These are phyloP conservation scores for Cherax destructor DNA, from an alignment of 1,140 invertebrate species.

Conservation along the genomic window DNA sequence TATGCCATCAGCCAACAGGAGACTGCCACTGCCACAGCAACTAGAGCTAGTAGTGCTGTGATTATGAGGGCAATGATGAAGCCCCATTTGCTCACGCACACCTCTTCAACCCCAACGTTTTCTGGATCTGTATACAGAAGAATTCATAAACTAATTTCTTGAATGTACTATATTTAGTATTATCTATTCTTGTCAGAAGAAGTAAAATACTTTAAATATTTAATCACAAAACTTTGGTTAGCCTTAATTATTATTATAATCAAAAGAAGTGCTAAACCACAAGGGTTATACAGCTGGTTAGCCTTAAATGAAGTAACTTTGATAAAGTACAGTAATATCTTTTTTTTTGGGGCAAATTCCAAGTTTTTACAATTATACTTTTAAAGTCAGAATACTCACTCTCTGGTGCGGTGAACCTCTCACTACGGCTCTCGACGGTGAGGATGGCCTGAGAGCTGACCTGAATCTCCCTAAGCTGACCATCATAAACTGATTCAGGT, in stretches of 20 bases:
- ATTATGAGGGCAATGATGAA: conserved; percentile 94
- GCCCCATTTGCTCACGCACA: conserved; percentile 94
- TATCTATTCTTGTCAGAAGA: not conserved
- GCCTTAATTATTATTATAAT: too few species aligned
- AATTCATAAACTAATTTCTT: not conserved
- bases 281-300: too few species aligned
- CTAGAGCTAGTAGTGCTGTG: conserved; percentile 91
- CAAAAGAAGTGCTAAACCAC: too few species aligned
- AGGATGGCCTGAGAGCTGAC: conserved; percentile 94
- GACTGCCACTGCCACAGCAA: conserved; percentile 94
- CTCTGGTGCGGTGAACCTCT: conserved; percentile 81
- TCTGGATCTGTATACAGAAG: not conserved
- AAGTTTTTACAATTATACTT: too few species aligned
- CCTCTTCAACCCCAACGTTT: conserved; percentile 80
- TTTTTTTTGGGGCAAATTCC: too few species aligned
- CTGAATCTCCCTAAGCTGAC: conserved; percentile 91
- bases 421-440: conserved; percentile 89
- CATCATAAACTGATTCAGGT: conserved; percentile 79
- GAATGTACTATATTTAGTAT: not conserved
- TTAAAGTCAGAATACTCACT: conserved; percentile 75
- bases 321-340: too few species aligned
- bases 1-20: conserved; percentile 97
- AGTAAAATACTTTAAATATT: not conserved
- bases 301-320: too few species aligned
- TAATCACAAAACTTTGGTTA: too few species aligned